Conservation (phyloP, 2,888 invertebrate genomes). For the Frankliniella fusca region DNA sequence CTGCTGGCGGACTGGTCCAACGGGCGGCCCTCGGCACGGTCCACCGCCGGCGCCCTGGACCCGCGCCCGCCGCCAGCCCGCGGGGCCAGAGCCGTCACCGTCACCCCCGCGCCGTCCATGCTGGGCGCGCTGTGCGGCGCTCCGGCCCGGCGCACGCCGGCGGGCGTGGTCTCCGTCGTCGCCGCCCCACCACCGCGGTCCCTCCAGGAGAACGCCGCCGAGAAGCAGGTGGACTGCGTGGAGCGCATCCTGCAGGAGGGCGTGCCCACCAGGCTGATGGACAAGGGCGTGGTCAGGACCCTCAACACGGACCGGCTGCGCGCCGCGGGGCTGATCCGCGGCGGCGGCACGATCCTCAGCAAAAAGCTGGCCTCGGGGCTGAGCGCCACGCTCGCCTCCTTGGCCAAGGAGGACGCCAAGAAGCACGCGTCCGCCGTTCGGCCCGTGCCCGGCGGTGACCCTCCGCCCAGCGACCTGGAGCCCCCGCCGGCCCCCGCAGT, state of each 20-base stretch:
- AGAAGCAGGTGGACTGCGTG: conserved; percentile 1
- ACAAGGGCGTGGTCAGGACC: not conserved
- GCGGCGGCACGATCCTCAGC: not conserved
- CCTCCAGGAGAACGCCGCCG: no score
- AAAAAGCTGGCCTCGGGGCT: not conserved
- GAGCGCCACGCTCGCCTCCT: no score
- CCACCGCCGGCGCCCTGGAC: not conserved
- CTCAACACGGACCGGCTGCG: not conserved
- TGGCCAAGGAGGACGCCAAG: no score
- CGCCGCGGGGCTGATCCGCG: not conserved
- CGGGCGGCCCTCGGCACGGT: not conserved
- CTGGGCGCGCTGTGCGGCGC: not conserved
- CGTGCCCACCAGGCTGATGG: not conserved
- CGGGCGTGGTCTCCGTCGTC: not conserved
- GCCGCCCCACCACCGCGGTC: not conserved
- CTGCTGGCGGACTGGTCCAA: not conserved
- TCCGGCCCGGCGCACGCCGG: not conserved
- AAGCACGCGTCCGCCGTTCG: not conserved
- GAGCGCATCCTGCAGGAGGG: not conserved
- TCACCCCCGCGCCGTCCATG: no score
- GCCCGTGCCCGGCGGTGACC: no score
- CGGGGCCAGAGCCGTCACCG: no score
- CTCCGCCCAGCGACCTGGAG: no score
- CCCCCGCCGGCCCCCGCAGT: no score
- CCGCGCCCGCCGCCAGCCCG: no score